phyloP scores from a whole-genome alignment of 1,140 invertebrate species.

The Zaprionus ghesquierei region DNA sequence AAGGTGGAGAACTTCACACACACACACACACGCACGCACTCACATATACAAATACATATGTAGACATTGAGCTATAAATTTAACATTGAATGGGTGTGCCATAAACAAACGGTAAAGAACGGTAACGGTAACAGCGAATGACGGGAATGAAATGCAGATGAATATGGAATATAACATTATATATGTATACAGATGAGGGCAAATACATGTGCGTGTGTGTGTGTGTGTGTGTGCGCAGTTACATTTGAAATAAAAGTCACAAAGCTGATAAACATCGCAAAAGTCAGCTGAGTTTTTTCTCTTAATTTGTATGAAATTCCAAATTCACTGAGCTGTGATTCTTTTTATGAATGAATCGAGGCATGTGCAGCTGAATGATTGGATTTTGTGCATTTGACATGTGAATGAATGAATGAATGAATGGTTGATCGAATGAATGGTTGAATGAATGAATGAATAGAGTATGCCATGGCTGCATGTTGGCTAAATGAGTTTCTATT shows the following conservation, averaged over 20 bases:
- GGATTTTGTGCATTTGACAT: conserved; percentile 56
- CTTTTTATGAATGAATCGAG: conserved; percentile 39
- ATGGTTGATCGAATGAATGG: conserved; percentile 25
- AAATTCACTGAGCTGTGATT: conserved; percentile 53
- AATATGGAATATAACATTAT: conserved; percentile 19
- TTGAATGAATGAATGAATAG: conserved; percentile 4
- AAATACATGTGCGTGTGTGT: not conserved
- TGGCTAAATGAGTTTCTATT: conserved; percentile 31
- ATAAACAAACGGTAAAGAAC: conserved; percentile 34
- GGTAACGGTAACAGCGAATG: conserved; percentile 16
- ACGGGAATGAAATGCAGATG: conserved; percentile 22
- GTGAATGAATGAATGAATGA: conserved; percentile 30
- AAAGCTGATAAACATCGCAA: conserved; percentile 20
- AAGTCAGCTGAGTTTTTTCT: conserved; percentile 12
- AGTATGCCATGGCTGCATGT: not conserved
- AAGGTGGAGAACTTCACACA: conserved; percentile 2
- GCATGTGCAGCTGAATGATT: conserved; percentile 52
- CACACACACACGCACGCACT: not conserved
- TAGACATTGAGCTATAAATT: conserved; percentile 23
- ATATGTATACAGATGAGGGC: not conserved
- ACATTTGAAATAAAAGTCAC: conserved; percentile 29
- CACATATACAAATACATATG: not conserved
- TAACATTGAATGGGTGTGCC: conserved; percentile 46
- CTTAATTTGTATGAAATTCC: conserved; percentile 18
- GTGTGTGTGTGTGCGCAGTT: conserved; percentile 1